Conservation (phyloP, 1,140 invertebrate genomes). For the Oryzaephilus surinamensis region DNA sequence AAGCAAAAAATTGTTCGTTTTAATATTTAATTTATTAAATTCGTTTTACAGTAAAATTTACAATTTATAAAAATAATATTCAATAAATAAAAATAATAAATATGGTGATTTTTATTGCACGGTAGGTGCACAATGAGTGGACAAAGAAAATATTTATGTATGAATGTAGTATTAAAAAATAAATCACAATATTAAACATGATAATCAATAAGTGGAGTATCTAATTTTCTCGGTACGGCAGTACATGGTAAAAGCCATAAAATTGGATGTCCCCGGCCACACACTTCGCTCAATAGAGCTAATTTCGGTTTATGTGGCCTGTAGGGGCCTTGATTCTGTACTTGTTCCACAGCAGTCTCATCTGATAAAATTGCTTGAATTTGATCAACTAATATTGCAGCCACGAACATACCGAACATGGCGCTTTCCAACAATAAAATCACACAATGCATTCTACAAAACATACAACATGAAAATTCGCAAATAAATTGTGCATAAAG, state of each 20-base stretch:
- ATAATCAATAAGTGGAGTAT: constrained; percentile 47
- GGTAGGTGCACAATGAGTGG: too few species aligned
- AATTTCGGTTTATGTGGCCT: constrained; percentile 56
- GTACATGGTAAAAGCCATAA: constrained; percentile 57
- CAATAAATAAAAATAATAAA: too few species aligned
- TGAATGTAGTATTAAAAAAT: too few species aligned
- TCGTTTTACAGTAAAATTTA: too few species aligned
- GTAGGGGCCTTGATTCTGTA: constrained; percentile 57
- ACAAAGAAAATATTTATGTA: neutral
- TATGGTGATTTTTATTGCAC: too few species aligned
- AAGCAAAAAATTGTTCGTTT: too few species aligned
- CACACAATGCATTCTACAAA: constrained; percentile 70
- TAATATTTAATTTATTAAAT: too few species aligned
- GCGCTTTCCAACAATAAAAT: constrained; percentile 72
- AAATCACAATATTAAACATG: constrained; percentile 44
- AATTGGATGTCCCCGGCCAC: constrained; percentile 59
- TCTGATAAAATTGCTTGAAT: constrained; percentile 58
- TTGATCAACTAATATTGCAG: constrained; percentile 84
- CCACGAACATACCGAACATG: constrained; percentile 82
- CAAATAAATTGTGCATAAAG: neutral
- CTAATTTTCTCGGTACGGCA: constrained; percentile 41
- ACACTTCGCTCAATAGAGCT: constrained; percentile 65
- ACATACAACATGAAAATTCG: neutral
- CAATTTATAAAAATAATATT: too few species aligned
- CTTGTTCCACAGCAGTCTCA: constrained; percentile 71